Conservation (phyloP, 2,888 invertebrate genomes). For the Drosophila niveifrons region DNA sequence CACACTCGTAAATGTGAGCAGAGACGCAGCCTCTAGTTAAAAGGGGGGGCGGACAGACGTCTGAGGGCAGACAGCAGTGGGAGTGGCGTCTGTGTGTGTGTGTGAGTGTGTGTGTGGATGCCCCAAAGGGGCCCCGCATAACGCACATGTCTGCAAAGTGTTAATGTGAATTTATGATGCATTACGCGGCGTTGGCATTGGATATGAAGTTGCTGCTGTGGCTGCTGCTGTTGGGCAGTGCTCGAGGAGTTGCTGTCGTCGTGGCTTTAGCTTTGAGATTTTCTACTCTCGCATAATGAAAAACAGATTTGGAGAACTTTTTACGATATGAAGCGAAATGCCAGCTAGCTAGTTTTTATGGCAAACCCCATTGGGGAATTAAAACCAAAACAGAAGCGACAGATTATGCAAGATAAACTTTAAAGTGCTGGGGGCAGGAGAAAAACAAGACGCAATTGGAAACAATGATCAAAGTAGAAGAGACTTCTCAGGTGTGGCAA, state of each 20-base stretch:
- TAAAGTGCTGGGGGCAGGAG: not conserved
- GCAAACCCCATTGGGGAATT: slow-evolving; percentile 25
- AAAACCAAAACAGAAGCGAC: slow-evolving; percentile 18
- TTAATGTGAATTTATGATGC: slow-evolving; percentile 81
- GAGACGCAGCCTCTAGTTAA: slow-evolving; percentile 32
- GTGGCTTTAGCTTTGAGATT: slow-evolving; percentile 45
- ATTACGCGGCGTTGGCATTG: slow-evolving; percentile 67
- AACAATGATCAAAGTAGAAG: slow-evolving; percentile 31
- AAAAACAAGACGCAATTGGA: not conserved
- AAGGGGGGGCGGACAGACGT: slow-evolving; percentile 6
- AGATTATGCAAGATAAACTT: slow-evolving; percentile 26
- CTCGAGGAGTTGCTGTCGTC: slow-evolving; percentile 41
- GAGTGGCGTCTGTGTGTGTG: slow-evolving; percentile 3
- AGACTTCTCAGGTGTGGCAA: not conserved
- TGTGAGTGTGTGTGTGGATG: slow-evolving; percentile 11
- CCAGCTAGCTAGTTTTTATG: slow-evolving; percentile 57
- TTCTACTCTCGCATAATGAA: slow-evolving; percentile 70
- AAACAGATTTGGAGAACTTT: slow-evolving; percentile 76
- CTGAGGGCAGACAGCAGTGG: slow-evolving; percentile 20
- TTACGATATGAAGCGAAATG: slow-evolving; percentile 59
- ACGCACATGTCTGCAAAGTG: slow-evolving; percentile 81
- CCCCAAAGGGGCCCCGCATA: slow-evolving; percentile 60
- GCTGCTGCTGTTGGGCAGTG: slow-evolving; percentile 21
- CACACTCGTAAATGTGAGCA: slow-evolving; percentile 64
- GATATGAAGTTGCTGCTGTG: slow-evolving; percentile 37